Conservation (phyloP, 2,888 invertebrate genomes). For the Theretra japonica region DNA sequence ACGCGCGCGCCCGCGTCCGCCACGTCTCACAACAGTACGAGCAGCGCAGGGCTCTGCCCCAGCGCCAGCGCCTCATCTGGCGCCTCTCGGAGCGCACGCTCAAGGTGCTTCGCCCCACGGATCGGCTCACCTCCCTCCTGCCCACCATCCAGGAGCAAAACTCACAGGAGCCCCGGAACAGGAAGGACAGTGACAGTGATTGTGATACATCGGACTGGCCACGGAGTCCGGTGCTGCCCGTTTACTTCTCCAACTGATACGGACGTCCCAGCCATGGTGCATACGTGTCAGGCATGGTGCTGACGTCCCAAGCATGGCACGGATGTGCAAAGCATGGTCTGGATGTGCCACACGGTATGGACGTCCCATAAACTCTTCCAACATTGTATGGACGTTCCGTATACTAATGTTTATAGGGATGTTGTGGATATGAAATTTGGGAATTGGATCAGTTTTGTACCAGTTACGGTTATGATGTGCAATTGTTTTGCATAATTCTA, state of each 20-base stretch:
- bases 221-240: slow-evolving; percentile 86
- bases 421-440: no score
- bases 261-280: background rate
- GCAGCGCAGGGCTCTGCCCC: slow-evolving; percentile 86
- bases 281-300: background rate
- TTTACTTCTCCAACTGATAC: slow-evolving; percentile 76
- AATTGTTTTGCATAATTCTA: no score
- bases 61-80: slow-evolving; percentile 91
- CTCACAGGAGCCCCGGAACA: slow-evolving; percentile 67
- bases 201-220: slow-evolving; percentile 86
- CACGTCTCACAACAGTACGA: slow-evolving; percentile 89
- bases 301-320: no score
- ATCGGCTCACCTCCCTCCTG: slow-evolving; percentile 88
- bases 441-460: no score
- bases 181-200: slow-evolving; percentile 87
- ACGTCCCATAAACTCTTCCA: no score
- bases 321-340: no score
- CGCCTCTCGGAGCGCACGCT: slow-evolving; percentile 89
- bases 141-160: slow-evolving; percentile 90
- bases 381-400: no score
- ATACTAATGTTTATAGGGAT: no score
- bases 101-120: slow-evolving; percentile 89
- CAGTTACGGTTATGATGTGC: no score
- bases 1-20: slow-evolving; percentile 86
- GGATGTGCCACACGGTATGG: no score